A percentile compares a stretch with the other conserved stretches of the same genome.
Conservation (phyloP, 2,888 invertebrate species). For the Andrena flavipes region DNA sequence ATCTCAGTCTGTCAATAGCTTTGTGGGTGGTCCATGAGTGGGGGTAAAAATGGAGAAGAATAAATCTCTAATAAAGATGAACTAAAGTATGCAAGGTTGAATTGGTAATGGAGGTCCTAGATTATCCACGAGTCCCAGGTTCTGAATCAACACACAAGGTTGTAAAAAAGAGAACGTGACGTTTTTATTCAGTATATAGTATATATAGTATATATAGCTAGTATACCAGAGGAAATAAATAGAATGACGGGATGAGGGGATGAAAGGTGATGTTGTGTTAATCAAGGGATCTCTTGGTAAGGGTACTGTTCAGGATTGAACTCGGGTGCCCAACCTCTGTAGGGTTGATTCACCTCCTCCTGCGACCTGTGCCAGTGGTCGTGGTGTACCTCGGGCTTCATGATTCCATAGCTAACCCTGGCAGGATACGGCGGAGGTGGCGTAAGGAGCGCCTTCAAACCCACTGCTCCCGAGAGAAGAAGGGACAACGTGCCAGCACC, state of each 20-base stretch:
- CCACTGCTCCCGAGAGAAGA: constrained; percentile 86
- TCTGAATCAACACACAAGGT: background rate
- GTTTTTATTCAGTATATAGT: constrained; percentile 46
- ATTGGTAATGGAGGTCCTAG: background rate
- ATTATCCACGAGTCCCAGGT: too few relatives aligned
- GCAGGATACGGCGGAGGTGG: constrained; percentile 78
- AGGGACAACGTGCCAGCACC: constrained; percentile 88
- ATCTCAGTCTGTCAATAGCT: background rate
- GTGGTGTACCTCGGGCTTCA: constrained; percentile 82
- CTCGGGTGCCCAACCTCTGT: constrained; percentile 81
- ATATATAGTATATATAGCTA: too few relatives aligned
- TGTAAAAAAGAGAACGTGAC: constrained; percentile 1
- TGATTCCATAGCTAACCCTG: constrained; percentile 80
- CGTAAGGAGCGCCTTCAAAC: constrained; percentile 80
- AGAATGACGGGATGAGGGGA: constrained; percentile 57
- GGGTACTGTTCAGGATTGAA: constrained; percentile 79
- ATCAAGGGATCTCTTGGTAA: constrained; percentile 78
- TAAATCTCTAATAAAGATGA: too few relatives aligned
- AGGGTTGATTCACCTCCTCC: constrained; percentile 80
- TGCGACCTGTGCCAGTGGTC: constrained; percentile 84
- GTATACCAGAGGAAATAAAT: constrained; percentile 67
- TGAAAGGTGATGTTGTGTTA: background rate
- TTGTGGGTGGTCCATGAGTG: background rate
- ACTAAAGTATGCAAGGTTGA: background rate
- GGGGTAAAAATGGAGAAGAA: too few relatives aligned